Evolutionary conservation across 2,797 vertebrate genomes (phyloP).

Genomic region (Melanotaenia trifasciata): DNA sequence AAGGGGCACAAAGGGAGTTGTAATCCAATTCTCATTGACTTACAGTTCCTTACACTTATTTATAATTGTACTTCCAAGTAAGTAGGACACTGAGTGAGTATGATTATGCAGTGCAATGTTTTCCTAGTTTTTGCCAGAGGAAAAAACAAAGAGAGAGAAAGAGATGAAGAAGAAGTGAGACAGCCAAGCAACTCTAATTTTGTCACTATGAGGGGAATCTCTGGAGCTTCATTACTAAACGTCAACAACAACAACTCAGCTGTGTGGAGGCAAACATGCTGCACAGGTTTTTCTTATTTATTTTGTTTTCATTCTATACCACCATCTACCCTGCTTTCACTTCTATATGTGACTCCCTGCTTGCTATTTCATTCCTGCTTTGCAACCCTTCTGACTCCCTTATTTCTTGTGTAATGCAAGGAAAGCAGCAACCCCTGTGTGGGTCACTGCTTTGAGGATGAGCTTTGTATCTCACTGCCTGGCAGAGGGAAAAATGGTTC

Average conservation of each 20-base stretch:
- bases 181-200: constrained; percentile 51
- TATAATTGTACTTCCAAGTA: constrained; percentile 21
- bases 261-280: constrained; percentile 54
- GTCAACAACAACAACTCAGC: constrained; percentile 60
- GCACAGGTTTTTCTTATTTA: constrained; percentile 39
- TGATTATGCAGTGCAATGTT: constrained; percentile 38
- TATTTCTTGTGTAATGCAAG: constrained; percentile 53
- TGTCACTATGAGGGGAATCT: constrained; percentile 53
- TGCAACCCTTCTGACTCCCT: constrained; percentile 46
- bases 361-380: constrained; percentile 23
- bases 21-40: constrained; percentile 53
- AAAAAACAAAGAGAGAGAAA: constrained; percentile 8
- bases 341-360: constrained; percentile 16
- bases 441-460: constrained; percentile 66
- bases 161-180: constrained; percentile 29
- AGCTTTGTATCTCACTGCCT: constrained; percentile 50
- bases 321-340: constrained; percentile 11
- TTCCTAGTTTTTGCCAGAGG: constrained; percentile 28
- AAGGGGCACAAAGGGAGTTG: constrained; percentile 31
- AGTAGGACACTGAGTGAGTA: constrained; percentile 29
- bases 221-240: constrained; percentile 68
- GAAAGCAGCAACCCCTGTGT: constrained; percentile 40
- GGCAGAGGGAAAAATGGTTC: constrained; percentile 43
- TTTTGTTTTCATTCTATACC: constrained; percentile 18
- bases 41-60: constrained; percentile 6